Percentiles rank a stretch among this genome's conserved stretches.
These are phyloP conservation scores for Lampris megalopsis DNA, from an alignment of 2,113 vertebrate species.

Conservation along the genomic window DNA sequence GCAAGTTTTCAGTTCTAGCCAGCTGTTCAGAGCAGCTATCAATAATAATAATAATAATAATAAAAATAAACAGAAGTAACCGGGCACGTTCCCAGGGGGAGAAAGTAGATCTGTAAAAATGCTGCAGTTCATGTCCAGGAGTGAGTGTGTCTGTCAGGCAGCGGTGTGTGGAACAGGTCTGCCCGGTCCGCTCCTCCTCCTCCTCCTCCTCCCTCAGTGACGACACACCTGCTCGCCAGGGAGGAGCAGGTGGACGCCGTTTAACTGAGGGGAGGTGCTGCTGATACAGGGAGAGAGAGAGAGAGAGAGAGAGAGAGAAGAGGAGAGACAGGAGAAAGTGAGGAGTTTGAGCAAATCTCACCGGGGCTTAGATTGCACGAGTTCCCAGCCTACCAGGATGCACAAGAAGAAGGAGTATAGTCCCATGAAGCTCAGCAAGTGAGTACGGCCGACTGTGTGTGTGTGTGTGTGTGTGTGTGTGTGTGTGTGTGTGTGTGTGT, in stretches of 20 bases:
- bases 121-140: neutral
- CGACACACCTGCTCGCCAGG: slow-evolving; percentile 76
- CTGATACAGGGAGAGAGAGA: neutral
- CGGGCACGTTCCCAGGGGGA: neutral
- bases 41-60: no score
- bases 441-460: slow-evolving; percentile 47
- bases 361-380: slow-evolving; percentile 33
- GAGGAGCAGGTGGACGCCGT: slow-evolving; percentile 73
- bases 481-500: no score
- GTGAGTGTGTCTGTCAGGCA: neutral
- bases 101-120: neutral
- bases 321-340: slow-evolving; percentile 20
- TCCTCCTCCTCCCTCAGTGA: slow-evolving; percentile 35
- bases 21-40: no score
- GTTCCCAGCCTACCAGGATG: slow-evolving; percentile 61
- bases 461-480: no score
- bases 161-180: slow-evolving; percentile 74
- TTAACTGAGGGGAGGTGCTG: slow-evolving; percentile 54
- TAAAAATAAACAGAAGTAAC: no score
- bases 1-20: no score
- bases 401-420: slow-evolving; percentile 69
- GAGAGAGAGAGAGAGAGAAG: slow-evolving; percentile 13
- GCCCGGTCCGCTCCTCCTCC: slow-evolving; percentile 68
- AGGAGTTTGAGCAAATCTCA: slow-evolving; percentile 27
- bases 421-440: slow-evolving; percentile 74